Evolutionary conservation across 1,140 invertebrate species (phyloP), one percentile per base, ranked within the genome.

Genomic region (Periplaneta americana): DNA sequence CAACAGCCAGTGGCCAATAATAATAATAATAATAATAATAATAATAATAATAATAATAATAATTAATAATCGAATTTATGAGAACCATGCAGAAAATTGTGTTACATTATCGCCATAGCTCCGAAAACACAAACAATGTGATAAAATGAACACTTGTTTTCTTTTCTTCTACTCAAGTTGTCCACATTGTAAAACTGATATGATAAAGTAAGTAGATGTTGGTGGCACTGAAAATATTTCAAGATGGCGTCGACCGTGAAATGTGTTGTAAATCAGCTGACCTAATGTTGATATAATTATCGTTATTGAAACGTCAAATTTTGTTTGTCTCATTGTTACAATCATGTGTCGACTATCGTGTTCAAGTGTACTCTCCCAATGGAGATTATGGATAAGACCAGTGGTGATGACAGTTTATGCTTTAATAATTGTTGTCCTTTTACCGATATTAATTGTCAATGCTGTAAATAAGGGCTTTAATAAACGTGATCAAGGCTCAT

Each of bases 321-420:
- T 28, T 66, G 22, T 66, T 0, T 9, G 4, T n/a, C 22, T 0
- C 39, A 48, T 5, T 9, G 22, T 8, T 0, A 6, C 22, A 33
- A 66, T 28, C 17, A 80, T 80, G 79, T 80, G 79, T 32, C 0
- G 39, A 10, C 33, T 80, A 5, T 80, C 79, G 8, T 80, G 57
- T 80, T 48, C 57, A 33, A 57, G 32, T 80, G 1, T 66, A 66
- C 22, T 66, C 28, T 66, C 48, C n/a, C 91, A 93, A 84, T 98
- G 97, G 96, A 92, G 94, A 86, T 87, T 95, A 84, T 98, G 96
- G 96, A 96, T 98, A 86, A 91, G 95, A 37, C 96, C 96, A 76
- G 90, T 97, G 76, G 91, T 96, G 66, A 94, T 97, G 80, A 88
- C 93, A 74, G 86, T 94, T 22, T 98, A 98, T 88, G 91, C 93